Conservation (phyloP, 2,888 invertebrate genomes). For the Ptilodon capucinus region DNA sequence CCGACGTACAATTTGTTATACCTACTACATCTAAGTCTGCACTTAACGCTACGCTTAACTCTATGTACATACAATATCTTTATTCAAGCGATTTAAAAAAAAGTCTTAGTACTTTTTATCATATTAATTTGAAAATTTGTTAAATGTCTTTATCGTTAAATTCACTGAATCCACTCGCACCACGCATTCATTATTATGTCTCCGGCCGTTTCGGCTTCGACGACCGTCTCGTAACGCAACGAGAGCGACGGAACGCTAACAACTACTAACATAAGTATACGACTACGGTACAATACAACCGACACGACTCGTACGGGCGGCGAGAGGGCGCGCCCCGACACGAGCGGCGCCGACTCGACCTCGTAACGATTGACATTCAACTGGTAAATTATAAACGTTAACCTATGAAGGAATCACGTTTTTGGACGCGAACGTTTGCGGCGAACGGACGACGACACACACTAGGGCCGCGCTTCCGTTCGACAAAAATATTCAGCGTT, state of each 20-base stretch:
- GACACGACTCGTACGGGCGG: conserved; percentile 53
- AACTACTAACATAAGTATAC: conserved; percentile 67
- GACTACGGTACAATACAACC: conserved; percentile 74
- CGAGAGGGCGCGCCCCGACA: conserved; percentile 28
- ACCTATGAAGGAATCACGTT: conserved; percentile 68
- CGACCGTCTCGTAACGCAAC: conserved; percentile 64
- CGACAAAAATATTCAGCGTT: conserved; percentile 6
- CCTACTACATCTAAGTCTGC: conserved; percentile 80
- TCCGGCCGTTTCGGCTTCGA: conserved; percentile 42
- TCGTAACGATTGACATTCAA: conserved; percentile 66
- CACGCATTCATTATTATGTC: conserved; percentile 57
- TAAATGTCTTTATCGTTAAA: conserved; percentile 78
- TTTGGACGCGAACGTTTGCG: conserved; percentile 18
- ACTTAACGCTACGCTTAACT: conserved; percentile 73
- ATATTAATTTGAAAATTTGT: conserved; percentile 81
- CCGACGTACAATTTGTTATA: conserved; percentile 78
- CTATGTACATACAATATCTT: conserved; percentile 78
- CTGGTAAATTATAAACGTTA: conserved; percentile 68
- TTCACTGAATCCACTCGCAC: conserved; percentile 78
- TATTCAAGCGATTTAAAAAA: conserved; percentile 77
- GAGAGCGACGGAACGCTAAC: conserved; percentile 62
- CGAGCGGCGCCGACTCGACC: conserved; percentile 38
- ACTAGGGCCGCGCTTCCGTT: conserved; percentile 3
- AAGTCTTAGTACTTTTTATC: conserved; percentile 80
- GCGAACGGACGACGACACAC: conserved; percentile 6